phyloP scores from a whole-genome alignment of 2,797 vertebrate species.

The Mus caroli region DNA sequence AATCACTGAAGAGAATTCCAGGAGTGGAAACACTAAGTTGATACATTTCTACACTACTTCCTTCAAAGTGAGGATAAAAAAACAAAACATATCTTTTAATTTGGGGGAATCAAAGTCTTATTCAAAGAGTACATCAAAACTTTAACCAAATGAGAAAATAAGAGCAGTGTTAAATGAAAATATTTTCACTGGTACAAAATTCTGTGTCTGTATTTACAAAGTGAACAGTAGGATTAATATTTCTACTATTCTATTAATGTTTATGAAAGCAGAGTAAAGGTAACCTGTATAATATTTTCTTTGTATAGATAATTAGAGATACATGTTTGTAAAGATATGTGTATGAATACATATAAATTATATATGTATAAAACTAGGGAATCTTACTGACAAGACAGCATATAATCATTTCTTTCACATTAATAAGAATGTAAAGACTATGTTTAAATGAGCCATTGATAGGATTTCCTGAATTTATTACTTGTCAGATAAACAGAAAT shows the following conservation, averaged over 20 bases:
- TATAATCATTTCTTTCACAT: background rate
- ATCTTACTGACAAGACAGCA: background rate
- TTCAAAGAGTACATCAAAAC: background rate
- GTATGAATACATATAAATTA: background rate
- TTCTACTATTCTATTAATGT: background rate
- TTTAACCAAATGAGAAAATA: background rate
- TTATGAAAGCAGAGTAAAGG: background rate
- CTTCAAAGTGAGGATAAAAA: background rate
- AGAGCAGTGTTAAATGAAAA: background rate
- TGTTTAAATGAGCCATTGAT: background rate
- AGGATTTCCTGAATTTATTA: background rate
- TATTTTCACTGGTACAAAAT: background rate
- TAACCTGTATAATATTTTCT: background rate
- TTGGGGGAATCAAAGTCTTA: background rate
- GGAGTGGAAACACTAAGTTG: background rate
- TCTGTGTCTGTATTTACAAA: background rate
- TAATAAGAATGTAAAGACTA: background rate
- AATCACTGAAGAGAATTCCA: background rate
- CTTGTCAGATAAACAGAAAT: background rate
- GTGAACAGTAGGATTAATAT: background rate
- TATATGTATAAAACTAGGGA: too few relatives aligned
- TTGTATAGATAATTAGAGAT: background rate
- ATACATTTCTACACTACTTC: background rate
- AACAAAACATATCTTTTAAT: background rate
- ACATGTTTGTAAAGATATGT: background rate